Evolutionary conservation across 2,797 vertebrate genomes (phyloP).

Genomic region (Cottoperca gobio): DNA sequence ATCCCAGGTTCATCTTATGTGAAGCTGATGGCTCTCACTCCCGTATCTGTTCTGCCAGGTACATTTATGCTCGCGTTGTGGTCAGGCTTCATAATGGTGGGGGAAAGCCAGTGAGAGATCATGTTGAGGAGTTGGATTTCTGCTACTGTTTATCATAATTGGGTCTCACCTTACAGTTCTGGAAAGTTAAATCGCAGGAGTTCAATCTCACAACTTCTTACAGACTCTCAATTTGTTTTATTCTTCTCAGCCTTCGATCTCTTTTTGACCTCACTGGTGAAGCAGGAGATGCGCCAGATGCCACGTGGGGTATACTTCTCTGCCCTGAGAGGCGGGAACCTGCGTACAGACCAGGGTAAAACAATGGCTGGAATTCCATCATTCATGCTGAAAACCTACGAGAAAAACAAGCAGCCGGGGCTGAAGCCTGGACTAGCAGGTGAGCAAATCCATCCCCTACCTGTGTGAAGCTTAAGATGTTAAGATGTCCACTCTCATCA

Average conservation of each 20-base stretch:
- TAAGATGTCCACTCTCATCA: no score
- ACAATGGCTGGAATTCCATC: conserved; percentile 89
- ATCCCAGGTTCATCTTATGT: conserved; percentile 92
- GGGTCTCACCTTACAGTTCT: neutral
- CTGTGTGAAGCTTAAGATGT: neutral
- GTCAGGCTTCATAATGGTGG: neutral
- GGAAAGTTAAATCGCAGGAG: neutral
- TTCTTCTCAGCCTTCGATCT: conserved; percentile 86
- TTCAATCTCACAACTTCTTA: neutral
- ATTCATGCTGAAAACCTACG: conserved; percentile 94
- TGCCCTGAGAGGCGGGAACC: conserved; percentile 85
- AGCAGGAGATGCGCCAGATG: conserved; percentile 94
- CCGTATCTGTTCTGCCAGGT: conserved; percentile 88
- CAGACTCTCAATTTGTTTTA: neutral
- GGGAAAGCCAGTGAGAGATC: conserved; percentile 1
- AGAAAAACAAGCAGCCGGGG: conserved; percentile 96
- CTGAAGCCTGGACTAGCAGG: conserved; percentile 95
- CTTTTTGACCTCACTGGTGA: conserved; percentile 91
- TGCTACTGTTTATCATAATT: neutral
- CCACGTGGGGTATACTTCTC: conserved; percentile 94
- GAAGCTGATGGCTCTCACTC: conserved; percentile 87
- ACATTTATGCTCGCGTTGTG: neutral
- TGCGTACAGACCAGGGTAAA: conserved; percentile 90
- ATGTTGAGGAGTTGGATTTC: neutral
- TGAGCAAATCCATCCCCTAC: conserved; percentile 50